phyloP scores from a whole-genome alignment of 2,113 vertebrate genomes.

The Megaceryle torquata region DNA sequence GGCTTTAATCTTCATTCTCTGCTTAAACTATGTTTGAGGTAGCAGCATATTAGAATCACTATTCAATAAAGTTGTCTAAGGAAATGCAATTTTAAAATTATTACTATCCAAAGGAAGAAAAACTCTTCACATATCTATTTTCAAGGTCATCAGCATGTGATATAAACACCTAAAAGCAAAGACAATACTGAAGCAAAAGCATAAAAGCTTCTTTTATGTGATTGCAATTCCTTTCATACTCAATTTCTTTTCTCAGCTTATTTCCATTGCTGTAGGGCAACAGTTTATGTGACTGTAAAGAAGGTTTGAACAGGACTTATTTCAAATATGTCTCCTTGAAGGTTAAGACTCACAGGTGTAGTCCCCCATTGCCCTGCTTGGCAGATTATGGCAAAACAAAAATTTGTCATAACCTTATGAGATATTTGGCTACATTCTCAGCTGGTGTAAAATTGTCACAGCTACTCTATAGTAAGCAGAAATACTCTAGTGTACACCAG shows the following conservation, averaged over 20 bases:
- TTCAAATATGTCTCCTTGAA: constrained; percentile 59
- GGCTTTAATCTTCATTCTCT: constrained; percentile 53
- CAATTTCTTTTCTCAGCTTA: constrained; percentile 38
- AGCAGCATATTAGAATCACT: background rate
- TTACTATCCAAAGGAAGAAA: constrained; percentile 12
- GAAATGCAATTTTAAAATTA: constrained; percentile 15
- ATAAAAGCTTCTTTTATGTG: constrained; percentile 24
- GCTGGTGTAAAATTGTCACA: background rate
- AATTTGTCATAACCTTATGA: background rate
- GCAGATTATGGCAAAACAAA: constrained; percentile 16
- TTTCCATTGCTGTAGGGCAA: constrained; percentile 49
- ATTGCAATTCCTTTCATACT: constrained; percentile 24
- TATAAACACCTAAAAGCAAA: constrained; percentile 40
- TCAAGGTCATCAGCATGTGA: constrained; percentile 22
- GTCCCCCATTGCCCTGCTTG: background rate
- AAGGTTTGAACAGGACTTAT: constrained; percentile 40
- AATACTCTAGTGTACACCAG: background rate
- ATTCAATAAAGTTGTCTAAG: background rate
- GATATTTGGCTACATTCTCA: background rate
- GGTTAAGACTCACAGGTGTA: constrained; percentile 43
- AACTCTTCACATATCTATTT: background rate
- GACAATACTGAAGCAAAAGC: constrained; percentile 33
- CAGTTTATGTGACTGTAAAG: constrained; percentile 43
- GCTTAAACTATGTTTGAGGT: constrained; percentile 13
- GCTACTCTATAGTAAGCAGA: background rate